Evolutionary conservation across 2,888 invertebrate genomes (phyloP), one percentile per base, ranked within the genome.

Genomic region (Brachyopa scutellaris): DNA sequence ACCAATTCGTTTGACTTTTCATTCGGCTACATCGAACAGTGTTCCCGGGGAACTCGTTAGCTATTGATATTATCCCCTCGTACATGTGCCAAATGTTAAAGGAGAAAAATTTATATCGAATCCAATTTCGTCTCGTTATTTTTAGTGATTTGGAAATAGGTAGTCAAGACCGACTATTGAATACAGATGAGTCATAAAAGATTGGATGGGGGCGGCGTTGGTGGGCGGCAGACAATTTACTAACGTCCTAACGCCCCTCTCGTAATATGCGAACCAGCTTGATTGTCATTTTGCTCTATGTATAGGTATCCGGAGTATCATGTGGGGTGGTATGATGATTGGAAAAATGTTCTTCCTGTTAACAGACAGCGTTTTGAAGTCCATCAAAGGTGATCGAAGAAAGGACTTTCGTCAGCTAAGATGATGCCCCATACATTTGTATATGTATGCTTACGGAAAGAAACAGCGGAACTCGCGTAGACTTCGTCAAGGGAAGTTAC

Each of bases 81-180:
- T 62, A 53, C 61, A 62, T 53, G 61, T 72, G 53, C 53, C 62
- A 62, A 62, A 51, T 62, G 45, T 72, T 72, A 53, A 42, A 47
- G 53, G 53, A 36, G 40, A 47, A 57, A 74, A 57, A 57, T 57
- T 15, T 57, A 64, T 64, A 73, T 38, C 33, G 66, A 51, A 66
- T 74, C 64, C 66, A 74, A 66, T 74, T 66, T 49, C 57, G 49
- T 66, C 64, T 57, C 57, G 73, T 74, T 74, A 74, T 74, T 66
- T 66, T 74, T 74, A 74, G 73, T 74, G 73, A 74, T 74, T 74
- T 57, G 57, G 66, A 74, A 66, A 64, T 74, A 57, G 73, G 73
- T 74, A 74, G 66, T 57, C 64, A 66, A 33, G 31, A 57, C 38
- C 73, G 73, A 51, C 64, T 74, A 66, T 66, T 74, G 73, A 74